Conservation (phyloP, 2,888 invertebrate species). For the Periphyllus acericola region DNA sequence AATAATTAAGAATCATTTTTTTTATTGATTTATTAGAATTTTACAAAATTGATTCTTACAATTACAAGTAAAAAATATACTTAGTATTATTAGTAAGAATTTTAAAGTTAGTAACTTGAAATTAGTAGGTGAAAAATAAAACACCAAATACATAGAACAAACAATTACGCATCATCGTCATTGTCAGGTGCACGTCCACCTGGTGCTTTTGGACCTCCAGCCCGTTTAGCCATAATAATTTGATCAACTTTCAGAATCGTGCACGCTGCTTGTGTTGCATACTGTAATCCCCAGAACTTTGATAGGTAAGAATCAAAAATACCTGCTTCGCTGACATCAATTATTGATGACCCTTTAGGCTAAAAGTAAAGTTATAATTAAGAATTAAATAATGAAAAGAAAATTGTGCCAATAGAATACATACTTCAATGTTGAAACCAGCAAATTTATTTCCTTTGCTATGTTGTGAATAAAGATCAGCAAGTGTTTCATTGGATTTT, state of each 20-base stretch:
- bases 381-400: background rate
- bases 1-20: constrained; percentile 66
- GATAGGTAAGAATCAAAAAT: constrained; percentile 85
- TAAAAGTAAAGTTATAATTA: constrained; percentile 63
- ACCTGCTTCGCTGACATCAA: constrained; percentile 81
- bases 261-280: constrained; percentile 91
- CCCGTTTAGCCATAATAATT: constrained; percentile 97
- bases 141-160: background rate
- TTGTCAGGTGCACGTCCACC: constrained; percentile 72
- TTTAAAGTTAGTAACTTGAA: constrained; percentile 57
- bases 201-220: constrained; percentile 89
- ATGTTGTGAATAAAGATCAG: constrained; percentile 93
- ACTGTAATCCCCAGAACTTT: constrained; percentile 95
- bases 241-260: constrained; percentile 95
- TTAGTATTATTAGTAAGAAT: constrained; percentile 52
- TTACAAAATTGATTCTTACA: constrained; percentile 55
- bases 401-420: constrained; percentile 60
- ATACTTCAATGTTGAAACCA: constrained; percentile 88
- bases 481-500: constrained; percentile 85
- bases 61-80: constrained; percentile 52
- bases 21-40: constrained; percentile 58
- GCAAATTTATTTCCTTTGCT: constrained; percentile 82
- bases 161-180: constrained; percentile 71
- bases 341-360: constrained; percentile 74
- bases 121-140: constrained; percentile 38